Conservation (phyloP, 2,113 vertebrate species). For the Paradoxurus hermaphroditus region DNA sequence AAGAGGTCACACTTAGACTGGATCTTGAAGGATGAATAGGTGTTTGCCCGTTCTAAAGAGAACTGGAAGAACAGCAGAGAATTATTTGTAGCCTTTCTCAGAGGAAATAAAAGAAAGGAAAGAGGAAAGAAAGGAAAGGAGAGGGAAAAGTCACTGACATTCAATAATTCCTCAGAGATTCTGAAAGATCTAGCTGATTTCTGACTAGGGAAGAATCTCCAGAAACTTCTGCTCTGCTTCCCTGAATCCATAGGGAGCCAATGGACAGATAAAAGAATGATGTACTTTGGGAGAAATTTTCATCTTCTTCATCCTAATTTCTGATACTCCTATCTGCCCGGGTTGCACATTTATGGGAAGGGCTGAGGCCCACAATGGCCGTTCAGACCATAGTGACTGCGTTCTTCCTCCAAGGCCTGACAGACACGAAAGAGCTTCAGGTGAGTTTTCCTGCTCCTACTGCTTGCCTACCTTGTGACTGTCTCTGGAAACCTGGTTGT, state of each 20-base stretch:
- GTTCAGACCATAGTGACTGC: slow-evolving; percentile 35
- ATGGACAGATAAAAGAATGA: background rate
- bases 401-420: slow-evolving; percentile 58
- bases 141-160: background rate
- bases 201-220: background rate
- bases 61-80: background rate
- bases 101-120: background rate
- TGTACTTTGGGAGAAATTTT: background rate
- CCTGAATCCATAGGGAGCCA: background rate
- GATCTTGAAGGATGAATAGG: background rate
- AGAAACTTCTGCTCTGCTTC: background rate
- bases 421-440: background rate
- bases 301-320: background rate
- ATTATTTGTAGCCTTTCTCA: background rate
- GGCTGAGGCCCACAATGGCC: background rate
- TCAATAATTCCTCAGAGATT: background rate
- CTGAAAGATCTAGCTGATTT: background rate
- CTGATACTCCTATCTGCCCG: background rate
- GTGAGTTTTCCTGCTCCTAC: slow-evolving; percentile 46
- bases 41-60: background rate
- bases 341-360: background rate
- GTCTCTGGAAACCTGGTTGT: slow-evolving; percentile 39
- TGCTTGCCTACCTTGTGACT: slow-evolving; percentile 30
- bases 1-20: background rate
- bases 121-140: background rate